Percentiles rank a stretch among this genome's conserved stretches.
phyloP scores from a whole-genome alignment of 2,797 vertebrate species.

The Acomys russatus region DNA sequence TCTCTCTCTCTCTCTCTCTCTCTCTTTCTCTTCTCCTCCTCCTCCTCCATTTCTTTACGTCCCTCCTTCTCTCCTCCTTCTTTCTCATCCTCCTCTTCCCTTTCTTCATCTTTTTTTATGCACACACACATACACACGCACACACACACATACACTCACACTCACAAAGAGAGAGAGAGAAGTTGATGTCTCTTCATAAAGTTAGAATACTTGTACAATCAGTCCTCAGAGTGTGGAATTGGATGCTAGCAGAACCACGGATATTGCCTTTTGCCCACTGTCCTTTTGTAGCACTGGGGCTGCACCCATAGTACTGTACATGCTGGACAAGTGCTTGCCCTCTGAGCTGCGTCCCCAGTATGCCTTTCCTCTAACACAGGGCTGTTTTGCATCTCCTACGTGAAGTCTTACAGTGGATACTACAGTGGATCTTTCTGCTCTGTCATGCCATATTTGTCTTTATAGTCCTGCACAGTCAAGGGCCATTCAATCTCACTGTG shows the following conservation, averaged over 20 bases:
- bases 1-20: background rate
- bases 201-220: background rate
- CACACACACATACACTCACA: background rate
- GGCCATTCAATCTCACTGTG: background rate
- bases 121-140: background rate
- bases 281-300: background rate
- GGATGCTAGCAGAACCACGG: background rate
- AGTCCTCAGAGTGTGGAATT: slow-evolving; percentile 38
- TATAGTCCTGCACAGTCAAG: background rate
- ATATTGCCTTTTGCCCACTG: background rate
- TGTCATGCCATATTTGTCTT: background rate
- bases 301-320: too few species aligned
- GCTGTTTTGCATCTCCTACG: background rate
- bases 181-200: slow-evolving; percentile 32
- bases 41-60: too few species aligned
- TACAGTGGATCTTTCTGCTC: background rate
- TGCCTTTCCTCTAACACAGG: background rate
- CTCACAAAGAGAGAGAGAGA: too few species aligned
- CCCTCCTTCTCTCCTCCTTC: too few species aligned
- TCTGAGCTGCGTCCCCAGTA: background rate
- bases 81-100: too few species aligned
- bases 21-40: background rate
- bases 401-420: background rate
- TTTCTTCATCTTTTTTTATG: too few species aligned
- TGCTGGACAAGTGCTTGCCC: background rate